Base-by-base conservation (phyloP, 1,140 invertebrate genomes). In the Lanistes nyassanus region DNA sequence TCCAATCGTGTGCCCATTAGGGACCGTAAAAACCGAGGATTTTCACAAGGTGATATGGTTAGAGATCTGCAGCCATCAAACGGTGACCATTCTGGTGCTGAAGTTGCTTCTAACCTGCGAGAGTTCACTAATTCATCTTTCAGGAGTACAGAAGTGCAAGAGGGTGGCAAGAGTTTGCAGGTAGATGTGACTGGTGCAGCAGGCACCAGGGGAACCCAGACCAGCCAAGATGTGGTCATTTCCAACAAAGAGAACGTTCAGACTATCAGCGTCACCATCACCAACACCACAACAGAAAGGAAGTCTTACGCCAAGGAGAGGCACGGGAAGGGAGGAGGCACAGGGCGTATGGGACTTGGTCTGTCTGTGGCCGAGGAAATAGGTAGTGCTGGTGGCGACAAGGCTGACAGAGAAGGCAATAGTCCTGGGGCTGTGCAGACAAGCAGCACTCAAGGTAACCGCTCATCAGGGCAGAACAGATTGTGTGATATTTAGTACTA, bases 231-330 rank as follows among this genome's bases (percentile, higher is more conserved):
- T 31, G 79, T 80, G 13, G 75, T 80, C 64, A 76, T 81, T 55
- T 81, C 80, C 53, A 79, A 79, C 66, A 81, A 77, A 65, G 80
- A 81, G 55, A 81, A 78, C 42, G 69, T 81, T 19, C 78, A 79
- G 58, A 81, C 76, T 23, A 81, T 81, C 64, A 81, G 76, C 62
- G 81, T 82, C 19, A 79, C 79, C 26, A 82, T 79, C 51, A 80
- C 79, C 6, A 82, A 80, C 72, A 79, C 77, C 4, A 80, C 76
- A 19, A 81, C 77, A 13, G 81, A 82, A 58, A 79, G 79, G 71
- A 80, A 80, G 72, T 80, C 77, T 23, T 80, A 82, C 36, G 70
- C 77, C 53, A 79, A 81, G 39, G 79, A 80, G 23, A 60, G 81
- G 3, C 73, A 76, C 26, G 75, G 58, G 2, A 82, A 82, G 65